phyloP scores from a whole-genome alignment of 2,113 vertebrate genomes.

The Girardinichthys multiradiatus region DNA sequence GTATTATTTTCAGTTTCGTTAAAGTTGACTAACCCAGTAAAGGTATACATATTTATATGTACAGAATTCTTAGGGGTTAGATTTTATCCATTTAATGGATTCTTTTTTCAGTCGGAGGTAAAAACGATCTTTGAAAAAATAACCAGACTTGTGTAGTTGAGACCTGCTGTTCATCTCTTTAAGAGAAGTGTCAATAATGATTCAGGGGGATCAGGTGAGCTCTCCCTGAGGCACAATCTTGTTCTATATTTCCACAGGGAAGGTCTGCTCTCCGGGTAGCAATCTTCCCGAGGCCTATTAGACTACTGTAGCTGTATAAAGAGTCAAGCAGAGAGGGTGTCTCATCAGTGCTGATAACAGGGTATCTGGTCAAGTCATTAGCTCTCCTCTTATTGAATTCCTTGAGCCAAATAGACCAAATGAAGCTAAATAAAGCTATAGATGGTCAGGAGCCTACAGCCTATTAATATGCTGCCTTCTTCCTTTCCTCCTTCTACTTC shows the following conservation, averaged over 20 bases:
- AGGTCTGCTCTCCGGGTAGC: constrained; percentile 57
- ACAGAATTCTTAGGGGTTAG: no score
- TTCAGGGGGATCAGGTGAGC: constrained; percentile 71
- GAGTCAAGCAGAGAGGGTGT: constrained; percentile 76
- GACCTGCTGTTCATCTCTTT: constrained; percentile 50
- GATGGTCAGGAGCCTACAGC: constrained; percentile 59
- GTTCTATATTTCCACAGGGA: constrained; percentile 69
- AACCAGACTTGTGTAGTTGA: background rate
- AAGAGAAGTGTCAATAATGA: constrained; percentile 69
- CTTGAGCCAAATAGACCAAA: constrained; percentile 73
- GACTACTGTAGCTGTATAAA: constrained; percentile 71
- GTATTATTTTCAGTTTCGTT: background rate
- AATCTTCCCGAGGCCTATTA: constrained; percentile 73
- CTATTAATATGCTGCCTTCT: constrained; percentile 73
- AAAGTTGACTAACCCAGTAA: background rate
- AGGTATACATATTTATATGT: background rate
- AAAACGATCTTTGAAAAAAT: background rate
- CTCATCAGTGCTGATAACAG: constrained; percentile 81
- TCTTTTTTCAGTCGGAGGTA: background rate
- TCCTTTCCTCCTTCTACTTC: constrained; percentile 32
- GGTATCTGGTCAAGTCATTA: constrained; percentile 84
- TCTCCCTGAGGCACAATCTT: constrained; percentile 70
- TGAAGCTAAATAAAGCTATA: constrained; percentile 74
- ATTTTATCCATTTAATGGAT: background rate
- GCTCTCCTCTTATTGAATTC: constrained; percentile 72